Evolutionary conservation across 1,140 invertebrate genomes (phyloP), one percentile per base, ranked within the genome.

Genomic region (Popillia japonica): DNA sequence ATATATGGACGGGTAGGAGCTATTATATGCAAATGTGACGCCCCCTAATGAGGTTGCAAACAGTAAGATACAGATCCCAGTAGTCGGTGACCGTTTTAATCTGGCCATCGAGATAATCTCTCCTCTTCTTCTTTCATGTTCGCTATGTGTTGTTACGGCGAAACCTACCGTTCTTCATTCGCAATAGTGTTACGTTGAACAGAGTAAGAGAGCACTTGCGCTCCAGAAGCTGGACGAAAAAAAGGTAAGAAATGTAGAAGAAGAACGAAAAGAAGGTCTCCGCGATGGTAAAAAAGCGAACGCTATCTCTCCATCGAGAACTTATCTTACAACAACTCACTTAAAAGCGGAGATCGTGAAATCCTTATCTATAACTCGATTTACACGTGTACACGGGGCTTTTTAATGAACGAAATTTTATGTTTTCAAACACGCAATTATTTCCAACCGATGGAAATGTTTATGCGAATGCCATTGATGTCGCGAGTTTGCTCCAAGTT

Each of bases 21-120:
- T 76, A 76, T 76, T 76, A 76, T 76, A 76, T 76, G 75, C 75
- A 76, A 76, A 76, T 76, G 75, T 76, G 75, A 76, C 75, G 48
- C 44, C 75, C 75, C 75, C 75, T 76, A 76, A 76, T 76, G 75
- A 76, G 75, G 75, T 76, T 76, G 41, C 41, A 44, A 76, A 27
- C 72, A 44, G 72, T 34, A 27, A 76, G 75, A 76, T 76, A 76
- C 75, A 76, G 75, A 76, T 76, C 75, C 75, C 72, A 44, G 72
- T 74, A 76, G 75, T 34, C 41, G 75, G 41, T 44, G 75, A 44
- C 75, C 41, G 41, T 55, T 55, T 76, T 76, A 76, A 76, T 76
- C 75, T 76, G 40, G 75, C n/a, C 75, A 76, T 48, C 75, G 41
- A 48, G 75, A 76, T 76, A 76, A 76, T 76, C 75, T 76, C 23